Conservation (phyloP, 1,140 invertebrate genomes). For the Calosoma granatense region DNA sequence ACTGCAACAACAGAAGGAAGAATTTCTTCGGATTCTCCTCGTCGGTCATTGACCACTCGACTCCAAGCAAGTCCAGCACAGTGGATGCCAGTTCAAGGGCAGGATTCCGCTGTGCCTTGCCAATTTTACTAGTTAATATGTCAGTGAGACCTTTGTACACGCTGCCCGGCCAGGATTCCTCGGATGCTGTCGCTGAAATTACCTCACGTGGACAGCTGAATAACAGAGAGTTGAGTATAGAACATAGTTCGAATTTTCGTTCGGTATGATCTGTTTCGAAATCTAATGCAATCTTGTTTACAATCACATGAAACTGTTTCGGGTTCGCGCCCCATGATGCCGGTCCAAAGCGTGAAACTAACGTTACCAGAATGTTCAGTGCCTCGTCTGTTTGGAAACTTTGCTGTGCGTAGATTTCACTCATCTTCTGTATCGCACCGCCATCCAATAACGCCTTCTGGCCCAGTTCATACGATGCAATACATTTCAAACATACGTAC, state of each 20-base stretch:
- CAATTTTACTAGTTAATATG: slow-evolving; percentile 77
- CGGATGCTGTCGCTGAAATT: slow-evolving; percentile 45
- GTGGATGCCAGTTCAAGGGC: slow-evolving; percentile 72
- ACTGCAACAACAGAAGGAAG: slow-evolving; percentile 71
- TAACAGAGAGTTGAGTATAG: slow-evolving; percentile 61
- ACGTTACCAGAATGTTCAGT: slow-evolving; percentile 60
- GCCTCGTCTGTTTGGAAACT: slow-evolving; percentile 82
- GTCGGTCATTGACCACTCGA: slow-evolving; percentile 70
- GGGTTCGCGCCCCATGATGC: slow-evolving; percentile 61
- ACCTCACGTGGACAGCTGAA: slow-evolving; percentile 57
- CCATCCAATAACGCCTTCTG: slow-evolving; percentile 63
- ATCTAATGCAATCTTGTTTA: slow-evolving; percentile 74
- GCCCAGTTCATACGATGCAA: slow-evolving; percentile 60
- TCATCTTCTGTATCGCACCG: slow-evolving; percentile 68
- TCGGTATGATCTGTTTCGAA: slow-evolving; percentile 80
- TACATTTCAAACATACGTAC: slow-evolving; percentile 70
- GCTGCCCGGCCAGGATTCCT: slow-evolving; percentile 67
- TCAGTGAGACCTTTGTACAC: slow-evolving; percentile 68
- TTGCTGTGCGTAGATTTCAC: slow-evolving; percentile 72
- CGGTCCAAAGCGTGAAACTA: slow-evolving; percentile 57
- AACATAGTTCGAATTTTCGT: slow-evolving; percentile 76
- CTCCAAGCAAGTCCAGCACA: slow-evolving; percentile 69
- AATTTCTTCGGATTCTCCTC: slow-evolving; percentile 71
- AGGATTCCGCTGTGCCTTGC: slow-evolving; percentile 76
- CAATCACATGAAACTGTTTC: slow-evolving; percentile 66